These are phyloP conservation scores for Sphaeramia orbicularis DNA, from an alignment of 2,797 vertebrate genomes.

Conservation along the genomic window DNA sequence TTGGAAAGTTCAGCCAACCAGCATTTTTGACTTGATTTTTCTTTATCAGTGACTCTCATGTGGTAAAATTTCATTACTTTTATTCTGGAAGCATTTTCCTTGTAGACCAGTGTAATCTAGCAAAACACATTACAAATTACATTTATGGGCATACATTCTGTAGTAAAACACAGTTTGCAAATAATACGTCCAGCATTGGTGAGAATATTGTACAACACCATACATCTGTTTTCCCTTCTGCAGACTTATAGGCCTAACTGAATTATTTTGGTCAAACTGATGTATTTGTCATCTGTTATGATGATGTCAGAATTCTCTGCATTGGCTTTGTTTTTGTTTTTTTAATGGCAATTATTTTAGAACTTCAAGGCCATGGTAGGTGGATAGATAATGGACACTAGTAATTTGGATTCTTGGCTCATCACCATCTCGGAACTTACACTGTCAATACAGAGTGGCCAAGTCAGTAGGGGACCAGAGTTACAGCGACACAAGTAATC, in stretches of 20 bases:
- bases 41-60: no score
- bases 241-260: slow-evolving; percentile 20
- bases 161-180: no score
- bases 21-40: no score
- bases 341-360: slow-evolving; percentile 5
- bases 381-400: slow-evolving; percentile 21
- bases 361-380: slow-evolving; percentile 31
- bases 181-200: no score
- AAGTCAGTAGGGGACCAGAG: slow-evolving; percentile 48
- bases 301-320: not conserved
- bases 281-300: slow-evolving; percentile 18
- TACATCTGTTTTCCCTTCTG: slow-evolving; percentile 28
- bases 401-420: slow-evolving; percentile 58
- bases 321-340: slow-evolving; percentile 15
- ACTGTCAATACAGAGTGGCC: slow-evolving; percentile 40
- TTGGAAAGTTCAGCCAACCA: no score
- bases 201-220: slow-evolving; percentile 27
- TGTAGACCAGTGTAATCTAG: no score
- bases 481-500: slow-evolving; percentile 38
- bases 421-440: slow-evolving; percentile 43
- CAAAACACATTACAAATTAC: no score
- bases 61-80: no score
- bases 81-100: no score
- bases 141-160: no score
- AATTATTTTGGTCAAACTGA: slow-evolving; percentile 28